phyloP scores from a whole-genome alignment of 2,113 vertebrate genomes.

The Natator depressus region DNA sequence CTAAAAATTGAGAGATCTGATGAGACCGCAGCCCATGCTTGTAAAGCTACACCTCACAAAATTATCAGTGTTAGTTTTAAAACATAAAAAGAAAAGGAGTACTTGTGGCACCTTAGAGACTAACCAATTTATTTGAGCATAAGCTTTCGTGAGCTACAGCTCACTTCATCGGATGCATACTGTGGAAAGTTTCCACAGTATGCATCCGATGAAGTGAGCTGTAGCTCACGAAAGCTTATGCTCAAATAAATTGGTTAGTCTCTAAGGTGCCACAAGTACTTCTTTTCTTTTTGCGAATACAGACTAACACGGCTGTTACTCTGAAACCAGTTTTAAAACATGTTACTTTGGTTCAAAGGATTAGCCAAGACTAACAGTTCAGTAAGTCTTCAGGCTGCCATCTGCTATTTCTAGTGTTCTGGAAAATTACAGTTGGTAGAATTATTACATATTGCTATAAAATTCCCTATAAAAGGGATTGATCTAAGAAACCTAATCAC shows the following conservation, averaged over 20 bases:
- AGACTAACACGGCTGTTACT: no score
- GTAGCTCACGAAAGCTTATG: no score
- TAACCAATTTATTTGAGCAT: no score
- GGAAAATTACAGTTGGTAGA: not conserved
- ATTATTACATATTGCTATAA: not conserved
- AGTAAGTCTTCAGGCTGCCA: constrained; percentile 6
- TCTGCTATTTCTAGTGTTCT: not conserved
- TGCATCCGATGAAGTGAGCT: no score
- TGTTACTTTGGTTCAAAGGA: not conserved
- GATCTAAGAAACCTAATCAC: not conserved
- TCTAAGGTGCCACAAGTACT: no score
- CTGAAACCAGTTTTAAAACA: constrained; percentile 16
- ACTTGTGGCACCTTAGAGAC: no score
- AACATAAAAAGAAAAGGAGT: no score
- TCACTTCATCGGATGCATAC: no score
- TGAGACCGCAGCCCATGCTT: not conserved
- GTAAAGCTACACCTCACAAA: not conserved
- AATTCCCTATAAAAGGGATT: not conserved
- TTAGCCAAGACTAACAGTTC: not conserved
- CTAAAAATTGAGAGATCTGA: not conserved
- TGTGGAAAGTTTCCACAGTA: no score
- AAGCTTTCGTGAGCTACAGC: no score
- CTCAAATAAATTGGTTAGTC: no score
- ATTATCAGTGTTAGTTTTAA: constrained; percentile 22
- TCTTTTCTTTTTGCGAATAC: no score